Evolutionary conservation across 1,140 invertebrate species (phyloP).

Genomic region (Mya arenaria): DNA sequence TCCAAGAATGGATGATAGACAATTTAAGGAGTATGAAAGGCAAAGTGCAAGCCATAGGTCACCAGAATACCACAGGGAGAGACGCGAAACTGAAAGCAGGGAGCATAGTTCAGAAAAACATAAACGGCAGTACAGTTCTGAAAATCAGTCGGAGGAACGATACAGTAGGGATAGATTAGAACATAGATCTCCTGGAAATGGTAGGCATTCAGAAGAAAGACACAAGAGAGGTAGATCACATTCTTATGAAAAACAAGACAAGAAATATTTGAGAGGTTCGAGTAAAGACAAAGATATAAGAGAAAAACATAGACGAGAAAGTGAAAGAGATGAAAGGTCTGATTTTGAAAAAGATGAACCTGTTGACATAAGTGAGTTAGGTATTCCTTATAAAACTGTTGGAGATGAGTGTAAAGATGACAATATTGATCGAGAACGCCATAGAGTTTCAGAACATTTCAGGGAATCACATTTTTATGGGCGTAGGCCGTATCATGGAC

Average conservation of each 20-base stretch:
- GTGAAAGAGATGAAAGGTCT: background rate
- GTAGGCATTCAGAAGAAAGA: background rate
- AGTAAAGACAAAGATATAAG: background rate
- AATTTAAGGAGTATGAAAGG: background rate
- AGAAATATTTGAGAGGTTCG: background rate
- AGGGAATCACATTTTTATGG: background rate
- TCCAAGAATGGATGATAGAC: background rate
- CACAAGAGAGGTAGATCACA: background rate
- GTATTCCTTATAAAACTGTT: background rate
- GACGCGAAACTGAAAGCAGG: no score
- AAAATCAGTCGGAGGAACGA: background rate
- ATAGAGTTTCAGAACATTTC: background rate
- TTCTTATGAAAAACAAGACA: background rate
- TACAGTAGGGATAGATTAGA: background rate
- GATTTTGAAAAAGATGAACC: conserved; percentile 6
- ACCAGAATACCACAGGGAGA: no score
- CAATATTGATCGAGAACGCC: background rate
- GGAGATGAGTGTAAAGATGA: background rate
- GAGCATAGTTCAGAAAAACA: background rate
- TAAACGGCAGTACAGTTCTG: background rate
- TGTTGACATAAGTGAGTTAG: background rate
- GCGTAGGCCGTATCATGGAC: background rate
- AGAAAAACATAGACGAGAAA: conserved; percentile 31
- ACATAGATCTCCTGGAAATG: no score
- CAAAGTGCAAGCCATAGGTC: no score